A percentile compares a stretch with the other conserved stretches of the same genome.
These are phyloP conservation scores for Ophioderma brevispina DNA, from an alignment of 35 echinoderm and acorn worm genomes.

Conservation along the genomic window DNA sequence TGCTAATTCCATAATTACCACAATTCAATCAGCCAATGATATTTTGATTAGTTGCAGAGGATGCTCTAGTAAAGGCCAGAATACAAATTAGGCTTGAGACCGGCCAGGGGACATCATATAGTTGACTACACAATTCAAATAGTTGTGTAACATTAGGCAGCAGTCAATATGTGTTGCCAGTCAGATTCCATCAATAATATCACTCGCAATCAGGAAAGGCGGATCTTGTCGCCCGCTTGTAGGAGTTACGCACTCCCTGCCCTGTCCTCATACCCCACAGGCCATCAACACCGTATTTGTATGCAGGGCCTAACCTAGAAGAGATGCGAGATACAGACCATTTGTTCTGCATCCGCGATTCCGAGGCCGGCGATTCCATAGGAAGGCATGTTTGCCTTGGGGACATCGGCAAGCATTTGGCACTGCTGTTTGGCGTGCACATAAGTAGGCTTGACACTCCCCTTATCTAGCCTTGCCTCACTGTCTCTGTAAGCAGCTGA, in stretches of 20 bases:
- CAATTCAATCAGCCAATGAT: not conserved
- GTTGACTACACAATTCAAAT: not conserved
- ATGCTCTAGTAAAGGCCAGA: not conserved
- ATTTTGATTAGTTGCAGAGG: not conserved
- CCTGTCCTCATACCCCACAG: not conserved
- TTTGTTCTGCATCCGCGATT: constrained; percentile 7
- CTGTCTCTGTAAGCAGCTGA: not conserved
- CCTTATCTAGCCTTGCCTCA: not conserved
- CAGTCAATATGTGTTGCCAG: not conserved
- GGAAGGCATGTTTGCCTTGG: not conserved
- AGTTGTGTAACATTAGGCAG: not conserved
- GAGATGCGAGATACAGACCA: constrained; percentile 1
- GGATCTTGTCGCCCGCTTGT: not conserved
- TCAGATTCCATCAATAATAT: not conserved
- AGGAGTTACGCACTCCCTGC: not conserved
- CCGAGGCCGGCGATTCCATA: not conserved
- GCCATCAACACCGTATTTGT: not conserved
- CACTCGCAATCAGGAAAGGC: not conserved
- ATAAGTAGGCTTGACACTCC: not conserved
- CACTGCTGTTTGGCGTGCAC: not conserved
- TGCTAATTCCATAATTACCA: constrained; percentile 6
- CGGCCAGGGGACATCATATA: not conserved
- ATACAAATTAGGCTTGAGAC: not conserved
- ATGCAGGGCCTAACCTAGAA: not conserved
- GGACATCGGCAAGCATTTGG: not conserved